phyloP scores from a whole-genome alignment of 2,797 vertebrate species.

The Megalops cyprinoides region DNA sequence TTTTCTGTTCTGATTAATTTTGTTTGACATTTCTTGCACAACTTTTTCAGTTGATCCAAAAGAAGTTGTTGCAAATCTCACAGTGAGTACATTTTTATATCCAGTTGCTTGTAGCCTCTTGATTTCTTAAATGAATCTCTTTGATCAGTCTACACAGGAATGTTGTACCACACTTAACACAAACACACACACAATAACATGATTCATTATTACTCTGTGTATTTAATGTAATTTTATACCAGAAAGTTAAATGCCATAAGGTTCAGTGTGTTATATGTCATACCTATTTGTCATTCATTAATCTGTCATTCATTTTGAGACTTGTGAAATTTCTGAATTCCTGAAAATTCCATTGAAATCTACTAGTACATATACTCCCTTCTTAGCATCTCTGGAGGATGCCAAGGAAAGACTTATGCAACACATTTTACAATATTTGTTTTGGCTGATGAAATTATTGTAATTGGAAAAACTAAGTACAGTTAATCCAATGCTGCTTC shows the following conservation, averaged over 20 bases:
- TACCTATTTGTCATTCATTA: not conserved
- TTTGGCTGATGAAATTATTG: not conserved
- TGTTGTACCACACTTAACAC: not conserved
- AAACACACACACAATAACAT: too few relatives aligned
- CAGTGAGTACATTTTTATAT: slow-evolving; percentile 78
- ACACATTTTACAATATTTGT: not conserved
- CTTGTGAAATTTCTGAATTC: not conserved
- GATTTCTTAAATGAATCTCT: too few relatives aligned
- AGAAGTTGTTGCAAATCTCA: slow-evolving; percentile 90
- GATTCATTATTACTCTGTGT: too few relatives aligned
- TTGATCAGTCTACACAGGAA: not conserved
- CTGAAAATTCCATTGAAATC: not conserved
- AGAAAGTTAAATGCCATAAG: not conserved
- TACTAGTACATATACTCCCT: not conserved
- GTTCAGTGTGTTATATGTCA: not conserved
- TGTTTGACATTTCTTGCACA: slow-evolving; percentile 13
- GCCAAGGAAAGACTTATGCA: not conserved
- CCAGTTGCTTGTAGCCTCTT: not conserved
- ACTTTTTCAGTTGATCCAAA: slow-evolving; percentile 87
- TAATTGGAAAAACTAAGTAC: not conserved
- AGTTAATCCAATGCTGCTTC: slow-evolving; percentile 29
- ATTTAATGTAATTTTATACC: not conserved
- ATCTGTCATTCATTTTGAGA: not conserved
- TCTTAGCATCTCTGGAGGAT: not conserved
- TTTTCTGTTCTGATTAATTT: not conserved